Percentiles rank a stretch among this genome's conserved stretches.
phyloP scores from a whole-genome alignment of 2,888 invertebrate genomes.

The Diaphora mendica region DNA sequence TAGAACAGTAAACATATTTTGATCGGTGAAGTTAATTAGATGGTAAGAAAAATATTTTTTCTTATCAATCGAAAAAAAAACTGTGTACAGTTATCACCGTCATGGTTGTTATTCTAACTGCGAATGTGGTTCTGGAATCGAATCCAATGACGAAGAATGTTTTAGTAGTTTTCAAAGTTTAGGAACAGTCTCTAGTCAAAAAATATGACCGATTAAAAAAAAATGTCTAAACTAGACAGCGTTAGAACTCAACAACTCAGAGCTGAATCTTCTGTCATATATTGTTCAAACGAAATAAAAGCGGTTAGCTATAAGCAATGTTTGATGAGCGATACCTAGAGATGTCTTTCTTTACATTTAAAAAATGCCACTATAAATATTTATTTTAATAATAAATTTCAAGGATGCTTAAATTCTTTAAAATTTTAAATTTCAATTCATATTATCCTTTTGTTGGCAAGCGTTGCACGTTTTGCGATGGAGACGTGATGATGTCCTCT shows the following conservation, averaged over 20 bases:
- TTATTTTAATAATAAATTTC: neutral
- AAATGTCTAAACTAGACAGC: too few relatives aligned
- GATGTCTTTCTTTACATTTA: neutral
- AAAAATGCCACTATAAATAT: neutral
- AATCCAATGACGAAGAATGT: neutral
- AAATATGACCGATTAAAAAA: too few relatives aligned
- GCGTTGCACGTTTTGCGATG: constrained; percentile 40
- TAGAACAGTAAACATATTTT: neutral
- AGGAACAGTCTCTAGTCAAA: too few relatives aligned
- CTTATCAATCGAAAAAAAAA: neutral
- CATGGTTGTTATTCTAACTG: neutral
- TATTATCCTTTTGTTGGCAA: constrained; percentile 29
- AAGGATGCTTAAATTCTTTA: neutral
- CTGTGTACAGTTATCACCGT: neutral
- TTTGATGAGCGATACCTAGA: too few relatives aligned
- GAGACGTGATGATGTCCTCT: constrained; percentile 37
- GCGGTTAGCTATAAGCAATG: too few relatives aligned
- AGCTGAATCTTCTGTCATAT: neutral
- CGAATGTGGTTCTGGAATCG: neutral
- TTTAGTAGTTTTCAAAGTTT: neutral
- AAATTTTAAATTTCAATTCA: constrained; percentile 3
- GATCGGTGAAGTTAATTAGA: too few relatives aligned
- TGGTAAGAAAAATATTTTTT: neutral
- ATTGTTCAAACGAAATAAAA: neutral
- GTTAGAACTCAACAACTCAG: too few relatives aligned